Base-by-base conservation (phyloP, 2,888 invertebrate genomes). In the Calameuta pallipes region DNA sequence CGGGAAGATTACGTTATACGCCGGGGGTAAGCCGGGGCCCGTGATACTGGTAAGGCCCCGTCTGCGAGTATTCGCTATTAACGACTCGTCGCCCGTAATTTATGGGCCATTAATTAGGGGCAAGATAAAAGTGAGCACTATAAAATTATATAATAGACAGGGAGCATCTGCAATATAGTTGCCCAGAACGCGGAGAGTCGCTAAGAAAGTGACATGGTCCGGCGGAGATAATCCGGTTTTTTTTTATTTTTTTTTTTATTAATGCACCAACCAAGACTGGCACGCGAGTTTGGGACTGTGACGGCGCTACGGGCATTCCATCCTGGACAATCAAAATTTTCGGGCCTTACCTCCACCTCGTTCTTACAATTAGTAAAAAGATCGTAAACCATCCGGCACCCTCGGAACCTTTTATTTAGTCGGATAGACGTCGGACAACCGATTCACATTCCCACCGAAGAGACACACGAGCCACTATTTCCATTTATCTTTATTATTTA, bases 21-120 rank as follows among this genome's bases (percentile, higher is more conserved):
- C 70, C 69, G 69, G 79, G 69, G 70, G 79, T 75, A 73, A 76
- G 69, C 74, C 77, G 70, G 33, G 76, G 76, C 33, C 36, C 74
- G 74, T 73, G 74, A 56, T 56, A 56, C 56, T 23, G 56, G 56
- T 56, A 56, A 56, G 15, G 69, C 76, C 73, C 80, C 74, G 76
- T 70, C 79, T 80, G 79, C 80, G 83, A 81, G 83, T 82, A 80
- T 77, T 78, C 82, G 78, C 85, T 85, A 85, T 88, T 88, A 88
- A 88, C 88, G 88, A 88, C 88, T 89, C 86, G 88, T 88, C 87
- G 87, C 85, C 83, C 85, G 82, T 89, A 89, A 90, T 90, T 90
- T 90, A 91, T 89, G 88, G 88, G 85, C 87, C 89, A 90, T 91
- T 90, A 91, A 91, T 91, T 89, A 88, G 84, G 83, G 84, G 83